Base-by-base conservation (phyloP, 1,140 invertebrate genomes). In the Neoseiulus cucumeris region DNA sequence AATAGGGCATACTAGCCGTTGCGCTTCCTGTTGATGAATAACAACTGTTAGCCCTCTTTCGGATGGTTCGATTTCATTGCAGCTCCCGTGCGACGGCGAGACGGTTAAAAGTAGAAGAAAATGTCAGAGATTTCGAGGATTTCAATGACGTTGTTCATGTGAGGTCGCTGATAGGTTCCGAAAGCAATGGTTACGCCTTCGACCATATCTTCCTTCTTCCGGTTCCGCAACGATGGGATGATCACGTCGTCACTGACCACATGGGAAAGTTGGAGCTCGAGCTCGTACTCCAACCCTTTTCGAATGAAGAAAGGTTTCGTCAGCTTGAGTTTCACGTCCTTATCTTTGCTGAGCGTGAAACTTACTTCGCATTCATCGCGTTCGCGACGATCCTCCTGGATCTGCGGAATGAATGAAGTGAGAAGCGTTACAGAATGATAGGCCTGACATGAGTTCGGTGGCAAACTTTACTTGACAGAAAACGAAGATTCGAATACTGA, bases 281-380 rank as follows among this genome's bases (percentile, higher is more conserved):
- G 28, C 51, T 72, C 72, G 30, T 70, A 71, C 25, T 70, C 68
- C 14, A 73, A 42, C 1, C 72, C 71, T 39, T 69, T 70, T 28
- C 69, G 67, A 5, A 72, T 66, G 51, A 44, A 66, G 25, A 73
- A 70, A n/a, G 72, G 72, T 42, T 70, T 71, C 22, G 68, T 68
- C 5, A 73, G 64, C 47, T 68, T 68, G 22, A 73, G 45, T 33
- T 67, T 64, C 42, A 71, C 71, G 47, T 73, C 72, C 45, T 72
- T 73, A n/a, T 73, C 72, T 22, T 70, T 72, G 9, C 69, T 64
- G 18, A 70, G 69, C 9, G 65, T 64, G 28, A 70, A 66, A 7
- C 47, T 44, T 20, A 70, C 51, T 59, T 59, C 51, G 51, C 51
- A 59, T 25, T 59, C 51, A 18, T 59, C 51, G 0, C 51, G 51